Evolutionary conservation across 2,888 invertebrate genomes (phyloP).

Genomic region (Toxonevra muliebris): DNA sequence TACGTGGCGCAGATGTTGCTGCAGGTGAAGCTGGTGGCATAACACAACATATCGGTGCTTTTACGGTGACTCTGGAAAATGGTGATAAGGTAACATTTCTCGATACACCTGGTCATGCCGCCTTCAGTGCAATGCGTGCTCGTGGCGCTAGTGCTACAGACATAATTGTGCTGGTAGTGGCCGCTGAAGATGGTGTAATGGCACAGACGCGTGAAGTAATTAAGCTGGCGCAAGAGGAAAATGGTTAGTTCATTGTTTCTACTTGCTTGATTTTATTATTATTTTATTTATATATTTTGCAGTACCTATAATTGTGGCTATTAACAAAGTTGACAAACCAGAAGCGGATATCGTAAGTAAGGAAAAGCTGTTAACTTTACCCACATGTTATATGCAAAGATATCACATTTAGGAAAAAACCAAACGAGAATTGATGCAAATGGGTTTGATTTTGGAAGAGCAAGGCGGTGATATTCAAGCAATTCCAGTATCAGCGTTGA

Average conservation of each 20-base stretch:
- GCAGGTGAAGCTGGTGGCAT: constrained; percentile 97
- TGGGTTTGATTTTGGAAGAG: constrained; percentile 86
- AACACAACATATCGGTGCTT: constrained; percentile 99
- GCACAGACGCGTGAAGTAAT: constrained; percentile 95
- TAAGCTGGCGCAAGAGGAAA: constrained; percentile 80
- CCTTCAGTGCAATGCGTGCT: constrained; percentile 92
- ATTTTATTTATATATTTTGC: constrained; percentile 57
- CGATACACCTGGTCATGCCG: constrained; percentile 99
- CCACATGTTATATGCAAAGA: no score
- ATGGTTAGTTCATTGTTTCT: constrained; percentile 66
- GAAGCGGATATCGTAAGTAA: constrained; percentile 85
- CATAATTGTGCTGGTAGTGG: constrained; percentile 93
- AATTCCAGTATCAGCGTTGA: constrained; percentile 90
- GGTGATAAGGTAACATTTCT: constrained; percentile 90
- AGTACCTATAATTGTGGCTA: constrained; percentile 95
- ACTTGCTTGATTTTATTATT: background rate
- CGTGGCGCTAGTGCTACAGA: constrained; percentile 96
- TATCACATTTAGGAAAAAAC: constrained; percentile 72
- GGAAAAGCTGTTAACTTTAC: background rate
- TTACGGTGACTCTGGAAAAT: constrained; percentile 77
- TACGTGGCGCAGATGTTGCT: constrained; percentile 87
- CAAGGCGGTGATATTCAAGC: constrained; percentile 92
- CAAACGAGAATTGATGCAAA: constrained; percentile 77
- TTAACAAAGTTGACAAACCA: constrained; percentile 97
- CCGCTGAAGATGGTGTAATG: constrained; percentile 99